phyloP scores from a whole-genome alignment of 2,888 invertebrate species.

The Trichopria drosophilae region DNA sequence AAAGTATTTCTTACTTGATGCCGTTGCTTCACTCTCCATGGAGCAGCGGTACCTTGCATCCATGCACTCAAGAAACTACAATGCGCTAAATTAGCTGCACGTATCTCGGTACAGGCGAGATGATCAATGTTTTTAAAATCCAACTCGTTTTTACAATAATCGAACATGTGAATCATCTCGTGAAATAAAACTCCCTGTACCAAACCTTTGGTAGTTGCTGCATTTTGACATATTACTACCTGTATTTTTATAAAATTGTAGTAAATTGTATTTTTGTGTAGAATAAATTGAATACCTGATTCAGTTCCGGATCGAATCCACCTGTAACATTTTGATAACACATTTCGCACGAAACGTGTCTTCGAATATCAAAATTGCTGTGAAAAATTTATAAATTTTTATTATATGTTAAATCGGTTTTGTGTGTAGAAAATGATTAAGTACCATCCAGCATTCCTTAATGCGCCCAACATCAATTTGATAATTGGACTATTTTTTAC shows the following conservation, averaged over 20 bases:
- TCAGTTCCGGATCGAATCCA: slow-evolving; percentile 83
- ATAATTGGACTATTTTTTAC: slow-evolving; percentile 78
- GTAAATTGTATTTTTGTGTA: background rate
- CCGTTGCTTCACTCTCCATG: slow-evolving; percentile 70
- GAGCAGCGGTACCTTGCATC: slow-evolving; percentile 75
- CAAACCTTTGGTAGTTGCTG: slow-evolving; percentile 68
- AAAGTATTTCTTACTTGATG: slow-evolving; percentile 68
- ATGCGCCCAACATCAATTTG: slow-evolving; percentile 81
- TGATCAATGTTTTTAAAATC: slow-evolving; percentile 90
- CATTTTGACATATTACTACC: slow-evolving; percentile 92
- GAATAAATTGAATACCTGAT: slow-evolving; percentile 64
- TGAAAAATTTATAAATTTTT: too few relatives aligned
- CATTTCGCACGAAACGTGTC: slow-evolving; percentile 91
- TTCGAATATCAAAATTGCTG: slow-evolving; percentile 78
- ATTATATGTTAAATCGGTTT: too few relatives aligned
- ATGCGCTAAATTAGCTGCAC: slow-evolving; percentile 92
- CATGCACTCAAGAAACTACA: slow-evolving; percentile 85
- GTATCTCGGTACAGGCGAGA: slow-evolving; percentile 91
- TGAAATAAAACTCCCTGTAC: slow-evolving; percentile 84
- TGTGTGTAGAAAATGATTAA: too few relatives aligned
- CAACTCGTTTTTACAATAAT: slow-evolving; percentile 84
- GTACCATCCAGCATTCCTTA: slow-evolving; percentile 79
- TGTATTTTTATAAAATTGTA: slow-evolving; percentile 52
- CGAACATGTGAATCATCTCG: slow-evolving; percentile 96
- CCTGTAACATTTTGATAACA: slow-evolving; percentile 84